Base-by-base conservation (phyloP, 2,113 vertebrate species). In the Brevimyrus niger region DNA sequence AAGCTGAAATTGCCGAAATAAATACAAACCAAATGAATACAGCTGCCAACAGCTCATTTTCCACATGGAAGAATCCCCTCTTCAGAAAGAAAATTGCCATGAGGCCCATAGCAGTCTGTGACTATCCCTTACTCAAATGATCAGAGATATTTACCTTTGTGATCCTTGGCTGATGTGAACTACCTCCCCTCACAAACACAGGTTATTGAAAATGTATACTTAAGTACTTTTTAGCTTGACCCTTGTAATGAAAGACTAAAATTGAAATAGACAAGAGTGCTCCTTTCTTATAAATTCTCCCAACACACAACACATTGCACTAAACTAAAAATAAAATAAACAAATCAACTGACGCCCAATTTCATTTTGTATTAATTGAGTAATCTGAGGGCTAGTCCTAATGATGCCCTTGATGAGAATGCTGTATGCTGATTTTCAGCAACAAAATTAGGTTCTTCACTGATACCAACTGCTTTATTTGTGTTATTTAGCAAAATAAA, bases 1-100 rank as follows among this genome's bases (percentile, higher is more conserved):
- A 23, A 80, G 42, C 82, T 85, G 82, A 73, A 82, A 50, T 76
- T 31, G 21, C 69, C 1, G 8, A 88, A 88, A 88, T 53, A 55
- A 88, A 82, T 35, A 51, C 65, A 82, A 42, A 82, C 85, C 3
- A 88, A 88, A 82, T 53, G 19, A 88, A 82, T 76, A 48, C 69
- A 42, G 48, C 47, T 38, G 69, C 27, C 31, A 88, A 53, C 31
- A 82, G 69, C 88, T 88, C 88, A 88, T 51, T 88, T 88, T 82
- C 31, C 69, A 42, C 65, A 73, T 50, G 69, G 46, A 10, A 53
- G 47, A 82, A 42, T 86, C 47, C 3, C 21, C 23, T 89, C 44
- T 89, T 2, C 23, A 35, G 44, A 46, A n/a, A 38, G 35, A 86
- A 58, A 65, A 65, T 86, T 58, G 55, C n/a, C 48, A 27, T 55